Evolutionary conservation across 2,113 vertebrate genomes (phyloP), one percentile per base, ranked within the genome.

Genomic region (Pteropus alecto): DNA sequence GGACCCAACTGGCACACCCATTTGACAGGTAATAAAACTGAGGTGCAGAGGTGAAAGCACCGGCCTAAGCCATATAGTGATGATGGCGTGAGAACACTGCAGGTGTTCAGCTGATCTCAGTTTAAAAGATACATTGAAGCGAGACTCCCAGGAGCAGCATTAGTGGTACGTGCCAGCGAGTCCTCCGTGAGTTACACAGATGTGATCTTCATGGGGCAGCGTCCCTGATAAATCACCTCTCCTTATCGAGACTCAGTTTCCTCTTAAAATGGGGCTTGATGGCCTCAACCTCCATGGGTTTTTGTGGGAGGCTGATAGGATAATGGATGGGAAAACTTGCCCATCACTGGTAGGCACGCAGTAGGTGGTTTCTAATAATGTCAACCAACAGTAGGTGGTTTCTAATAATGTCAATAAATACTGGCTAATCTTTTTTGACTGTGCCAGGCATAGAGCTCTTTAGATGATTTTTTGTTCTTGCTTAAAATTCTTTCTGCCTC

Each of bases 241-340:
- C 7, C 46, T 89, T 35, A 22, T 22, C 19, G 5, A 56, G 79
- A 33, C 83, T 65, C 51, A 13, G 38, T 21, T 65, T 61, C 67
- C 51, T 73, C 21, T n/a, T 24, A 43, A 54, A 38, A 5, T 9
- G 24, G 18, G 4, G 1, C 6, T 0, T 3, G 0, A 0, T 9
- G n/a, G 24, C 33, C 16, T 33, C 58, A 33, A 0, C 18, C 46
- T 92, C 30, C 0, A 2, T 4, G 33, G n/a, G 18, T 6, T 35
- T 18, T 33, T 41, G 6, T 3, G 18, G 54, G 26, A 54, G 41
- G 65, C 19, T 48, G 67, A 51, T 13, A n/a, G 15, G 0, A 13
- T 22, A 28, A 54, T 14, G 18, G 24, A 2, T 22, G 7, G 43
- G 41, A 28, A 78, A 24, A 2, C 11, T 41, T 41, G 30, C 43